phyloP scores from a whole-genome alignment of 2,797 vertebrate genomes.

The Sphenodon punctatus region DNA sequence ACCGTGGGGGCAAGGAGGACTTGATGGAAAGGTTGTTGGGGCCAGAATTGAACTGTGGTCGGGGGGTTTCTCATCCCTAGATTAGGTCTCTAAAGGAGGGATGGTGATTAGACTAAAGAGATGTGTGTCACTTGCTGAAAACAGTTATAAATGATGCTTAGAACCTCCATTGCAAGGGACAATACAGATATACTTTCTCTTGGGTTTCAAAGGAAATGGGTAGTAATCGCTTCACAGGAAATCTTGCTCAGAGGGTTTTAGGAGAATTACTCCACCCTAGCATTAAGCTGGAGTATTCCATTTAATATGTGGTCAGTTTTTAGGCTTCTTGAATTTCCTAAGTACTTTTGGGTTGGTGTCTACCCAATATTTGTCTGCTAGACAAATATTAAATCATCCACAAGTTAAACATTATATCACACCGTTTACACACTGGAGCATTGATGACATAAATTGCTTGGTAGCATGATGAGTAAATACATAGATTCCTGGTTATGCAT shows the following conservation, averaged over 20 bases:
- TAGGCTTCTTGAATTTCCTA: too few relatives aligned
- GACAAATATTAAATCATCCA: neutral
- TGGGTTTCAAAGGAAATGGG: neutral
- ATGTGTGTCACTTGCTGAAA: neutral
- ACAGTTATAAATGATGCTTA: neutral
- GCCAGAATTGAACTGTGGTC: too few relatives aligned
- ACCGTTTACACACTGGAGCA: neutral
- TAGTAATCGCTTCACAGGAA: neutral
- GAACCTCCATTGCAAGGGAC: neutral
- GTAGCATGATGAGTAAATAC: neutral
- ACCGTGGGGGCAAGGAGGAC: too few relatives aligned
- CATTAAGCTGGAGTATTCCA: too few relatives aligned
- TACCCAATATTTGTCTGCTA: too few relatives aligned
- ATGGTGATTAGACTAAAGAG: neutral
- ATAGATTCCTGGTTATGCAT: neutral
- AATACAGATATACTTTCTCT: neutral
- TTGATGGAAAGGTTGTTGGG: too few relatives aligned
- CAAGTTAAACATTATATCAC: too few relatives aligned
- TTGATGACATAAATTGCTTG: neutral
- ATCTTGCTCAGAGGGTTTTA: neutral
- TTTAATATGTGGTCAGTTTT: too few relatives aligned
- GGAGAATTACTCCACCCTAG: neutral
- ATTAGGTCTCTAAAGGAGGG: neutral
- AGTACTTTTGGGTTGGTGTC: too few relatives aligned
- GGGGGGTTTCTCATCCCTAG: too few relatives aligned